phyloP scores from a whole-genome alignment of 2,888 invertebrate species.

The Aphodius sticticus region DNA sequence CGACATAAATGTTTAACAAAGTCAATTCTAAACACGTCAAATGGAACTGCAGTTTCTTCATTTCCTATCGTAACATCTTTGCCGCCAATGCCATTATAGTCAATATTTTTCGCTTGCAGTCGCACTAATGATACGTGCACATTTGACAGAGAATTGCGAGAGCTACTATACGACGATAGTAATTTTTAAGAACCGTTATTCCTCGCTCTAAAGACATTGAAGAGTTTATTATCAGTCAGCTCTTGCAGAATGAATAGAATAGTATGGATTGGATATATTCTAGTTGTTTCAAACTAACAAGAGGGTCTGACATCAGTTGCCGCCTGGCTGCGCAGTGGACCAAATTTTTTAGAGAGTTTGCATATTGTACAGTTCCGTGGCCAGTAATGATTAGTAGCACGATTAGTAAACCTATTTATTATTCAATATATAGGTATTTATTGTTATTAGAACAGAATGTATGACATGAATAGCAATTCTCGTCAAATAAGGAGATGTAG shows the following conservation, averaged over 20 bases:
- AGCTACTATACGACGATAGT: neutral
- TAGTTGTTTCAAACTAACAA: no score
- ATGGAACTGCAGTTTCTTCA: conserved; percentile 4
- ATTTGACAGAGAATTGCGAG: neutral
- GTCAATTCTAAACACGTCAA: neutral
- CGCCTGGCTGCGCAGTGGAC: no score
- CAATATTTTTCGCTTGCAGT: neutral
- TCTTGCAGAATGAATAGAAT: neutral
- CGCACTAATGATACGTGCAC: neutral
- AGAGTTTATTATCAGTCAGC: neutral
- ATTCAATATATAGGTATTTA: no score
- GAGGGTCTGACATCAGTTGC: no score
- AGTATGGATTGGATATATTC: neutral
- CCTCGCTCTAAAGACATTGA: neutral
- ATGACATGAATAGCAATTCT: no score
- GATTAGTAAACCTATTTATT: no score
- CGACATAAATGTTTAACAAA: neutral
- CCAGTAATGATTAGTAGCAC: no score
- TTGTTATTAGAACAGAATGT: no score
- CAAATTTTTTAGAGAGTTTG: no score
- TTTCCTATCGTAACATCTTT: neutral
- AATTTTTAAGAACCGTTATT: conserved; percentile 4
- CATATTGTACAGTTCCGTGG: no score
- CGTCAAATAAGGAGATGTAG: no score
- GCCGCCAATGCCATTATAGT: neutral